Evolutionary conservation across 2,113 vertebrate genomes (phyloP), one percentile per base, ranked within the genome.

Genomic region (Coryphaenoides rupestris): DNA sequence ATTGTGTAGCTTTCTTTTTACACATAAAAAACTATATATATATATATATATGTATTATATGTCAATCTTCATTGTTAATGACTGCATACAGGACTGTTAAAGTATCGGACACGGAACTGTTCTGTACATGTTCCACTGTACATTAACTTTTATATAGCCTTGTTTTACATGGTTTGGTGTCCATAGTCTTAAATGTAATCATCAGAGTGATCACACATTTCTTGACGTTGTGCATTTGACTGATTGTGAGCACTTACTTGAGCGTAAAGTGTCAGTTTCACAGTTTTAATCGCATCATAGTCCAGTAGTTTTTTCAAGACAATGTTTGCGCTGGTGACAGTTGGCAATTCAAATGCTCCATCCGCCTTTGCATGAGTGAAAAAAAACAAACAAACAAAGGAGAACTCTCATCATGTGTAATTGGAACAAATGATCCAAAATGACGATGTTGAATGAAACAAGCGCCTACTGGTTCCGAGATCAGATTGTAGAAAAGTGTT

Each of bases 221-320:
- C 3, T 50, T 17, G 47, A 50, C 15, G 1, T 4, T 50, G 5
- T 16, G 17, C 33, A 50, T 16, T n/a, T 17, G 1, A 50, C 2
- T n/a, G 15, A 6, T 50, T 16, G n/a, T 50, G 47, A 50, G 19
- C 22, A 87, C 92, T 93, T 77, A 95, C 95, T 89, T 73, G 85
- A 0, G 65, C 92, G 1, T 45, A 60, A 45, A 96, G 75, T 0
- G 68, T 19, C 50, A 96, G 49, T 0, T 55, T 26, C 19, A 89
- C 66, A 0, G 0, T 60, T 47, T 83, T 69, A 17, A 85, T 63
- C 52, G 72, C 68, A 0, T 94, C 93, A 28, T 91, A 95, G 72
- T 95, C 74, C 22, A 94, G 23, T 1, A 1, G 0, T 6, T 55
- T 83, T 3, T 23, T 59, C 52, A 93, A 76, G 10, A 86, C 40